Percentiles rank a stretch among this genome's conserved stretches.
Evolutionary conservation across 1,140 invertebrate species (phyloP).

Genomic region (Rhyacophila brunnea): DNA sequence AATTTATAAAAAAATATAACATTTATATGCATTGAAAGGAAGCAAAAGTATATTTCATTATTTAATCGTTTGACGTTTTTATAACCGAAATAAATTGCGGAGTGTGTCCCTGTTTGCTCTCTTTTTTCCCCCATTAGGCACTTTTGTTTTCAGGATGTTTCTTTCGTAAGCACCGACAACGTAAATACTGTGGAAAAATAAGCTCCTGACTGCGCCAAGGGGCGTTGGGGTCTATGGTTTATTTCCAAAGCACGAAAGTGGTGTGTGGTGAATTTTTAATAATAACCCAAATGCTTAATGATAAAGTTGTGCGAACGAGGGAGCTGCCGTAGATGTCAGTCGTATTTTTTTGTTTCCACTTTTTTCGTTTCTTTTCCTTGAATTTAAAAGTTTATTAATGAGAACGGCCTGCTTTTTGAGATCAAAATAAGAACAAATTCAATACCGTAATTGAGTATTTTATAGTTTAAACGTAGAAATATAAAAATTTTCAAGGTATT

Average conservation of each 20-base stretch:
- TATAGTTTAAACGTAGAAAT: too few relatives aligned
- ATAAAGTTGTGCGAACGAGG: slow-evolving; percentile 26
- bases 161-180: slow-evolving; percentile 23
- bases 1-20: too few relatives aligned
- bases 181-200: slow-evolving; percentile 35
- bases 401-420: too few relatives aligned
- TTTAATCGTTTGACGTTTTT: too few relatives aligned
- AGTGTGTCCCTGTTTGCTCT: slow-evolving; percentile 20
- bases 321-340: not conserved
- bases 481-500: too few relatives aligned
- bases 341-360: not conserved
- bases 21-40: too few relatives aligned
- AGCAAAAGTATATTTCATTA: too few relatives aligned
- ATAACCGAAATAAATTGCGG: not conserved
- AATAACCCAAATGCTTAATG: slow-evolving; percentile 35
- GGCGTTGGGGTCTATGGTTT: slow-evolving; percentile 21
- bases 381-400: too few relatives aligned
- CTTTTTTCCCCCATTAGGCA: slow-evolving; percentile 31
- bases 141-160: slow-evolving; percentile 37
- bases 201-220: slow-evolving; percentile 19
- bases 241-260: slow-evolving; percentile 29
- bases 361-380: too few relatives aligned
- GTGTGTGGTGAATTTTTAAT: slow-evolving; percentile 37
- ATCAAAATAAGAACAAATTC: too few relatives aligned
- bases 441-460: too few relatives aligned